phyloP scores from a whole-genome alignment of 2,888 invertebrate species.

The Lasioglossum figueresi region DNA sequence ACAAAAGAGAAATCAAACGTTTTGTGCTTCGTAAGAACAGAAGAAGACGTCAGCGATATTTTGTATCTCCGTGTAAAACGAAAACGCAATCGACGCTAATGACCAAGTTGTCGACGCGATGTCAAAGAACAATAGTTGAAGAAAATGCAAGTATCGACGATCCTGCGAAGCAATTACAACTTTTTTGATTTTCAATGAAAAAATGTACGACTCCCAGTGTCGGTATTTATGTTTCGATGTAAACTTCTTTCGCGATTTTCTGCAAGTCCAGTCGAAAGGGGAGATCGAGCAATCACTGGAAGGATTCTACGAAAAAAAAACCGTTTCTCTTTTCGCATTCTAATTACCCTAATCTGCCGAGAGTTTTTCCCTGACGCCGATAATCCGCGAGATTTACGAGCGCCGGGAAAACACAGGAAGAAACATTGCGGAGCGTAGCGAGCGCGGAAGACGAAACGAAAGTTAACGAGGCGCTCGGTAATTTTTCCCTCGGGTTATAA shows the following conservation, averaged over 20 bases:
- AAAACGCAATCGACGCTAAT: background rate
- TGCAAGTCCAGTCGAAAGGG: no score
- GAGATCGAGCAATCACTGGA: background rate
- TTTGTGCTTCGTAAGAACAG: background rate
- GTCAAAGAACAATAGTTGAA: background rate
- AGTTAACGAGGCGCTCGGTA: slow-evolving; percentile 62
- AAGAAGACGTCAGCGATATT: background rate
- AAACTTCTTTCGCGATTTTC: background rate
- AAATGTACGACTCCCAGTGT: background rate
- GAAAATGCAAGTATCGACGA: background rate
- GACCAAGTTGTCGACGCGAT: background rate
- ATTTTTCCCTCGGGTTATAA: slow-evolving; percentile 56
- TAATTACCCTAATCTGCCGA: slow-evolving; percentile 44
- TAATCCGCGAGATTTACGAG: slow-evolving; percentile 42
- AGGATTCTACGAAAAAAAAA: background rate
- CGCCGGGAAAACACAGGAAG: slow-evolving; percentile 30
- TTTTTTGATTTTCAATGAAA: background rate
- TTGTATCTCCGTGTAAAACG: background rate
- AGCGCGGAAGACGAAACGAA: slow-evolving; percentile 35
- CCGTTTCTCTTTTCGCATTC: slow-evolving; percentile 25
- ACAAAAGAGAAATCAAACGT: background rate
- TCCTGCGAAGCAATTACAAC: background rate
- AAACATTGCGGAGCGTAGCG: slow-evolving; percentile 25
- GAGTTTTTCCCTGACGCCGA: slow-evolving; percentile 40
- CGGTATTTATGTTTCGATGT: background rate